Percentiles rank a stretch among this genome's conserved stretches.
Evolutionary conservation across 1,140 invertebrate genomes (phyloP).

Genomic region (Euschistus heros): DNA sequence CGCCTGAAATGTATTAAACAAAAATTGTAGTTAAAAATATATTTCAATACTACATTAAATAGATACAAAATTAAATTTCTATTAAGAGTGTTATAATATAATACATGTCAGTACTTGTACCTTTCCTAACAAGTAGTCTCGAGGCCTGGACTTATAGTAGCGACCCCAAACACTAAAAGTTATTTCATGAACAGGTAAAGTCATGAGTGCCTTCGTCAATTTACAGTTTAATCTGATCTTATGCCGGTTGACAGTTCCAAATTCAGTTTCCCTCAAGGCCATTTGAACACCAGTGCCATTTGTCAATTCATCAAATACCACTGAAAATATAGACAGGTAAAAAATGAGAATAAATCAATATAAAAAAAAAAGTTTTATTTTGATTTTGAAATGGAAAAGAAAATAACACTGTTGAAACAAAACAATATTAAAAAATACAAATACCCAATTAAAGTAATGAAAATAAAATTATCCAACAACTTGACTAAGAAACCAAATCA

Average conservation of each 20-base stretch:
- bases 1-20: conserved; percentile 14
- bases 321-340: conserved; percentile 1
- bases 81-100: no score
- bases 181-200: not conserved
- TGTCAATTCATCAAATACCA: not conserved
- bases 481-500: no score
- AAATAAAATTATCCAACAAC: no score
- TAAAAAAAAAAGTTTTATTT: no score
- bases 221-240: not conserved
- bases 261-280: conserved; percentile 1
- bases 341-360: not conserved
- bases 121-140: conserved; percentile 2
- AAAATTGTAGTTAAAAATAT: not conserved
- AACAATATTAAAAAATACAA: no score
- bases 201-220: not conserved
- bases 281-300: conserved; percentile 5
- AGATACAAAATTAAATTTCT: no score
- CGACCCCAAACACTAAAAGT: conserved; percentile 11
- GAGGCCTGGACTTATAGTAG: conserved; percentile 2
- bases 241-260: not conserved
- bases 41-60: no score
- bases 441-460: no score
- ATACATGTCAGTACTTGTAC: not conserved
- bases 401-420: no score
- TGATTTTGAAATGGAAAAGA: no score